Evolutionary conservation across 2,888 invertebrate genomes (phyloP).

Genomic region (Drosophila siamana): DNA sequence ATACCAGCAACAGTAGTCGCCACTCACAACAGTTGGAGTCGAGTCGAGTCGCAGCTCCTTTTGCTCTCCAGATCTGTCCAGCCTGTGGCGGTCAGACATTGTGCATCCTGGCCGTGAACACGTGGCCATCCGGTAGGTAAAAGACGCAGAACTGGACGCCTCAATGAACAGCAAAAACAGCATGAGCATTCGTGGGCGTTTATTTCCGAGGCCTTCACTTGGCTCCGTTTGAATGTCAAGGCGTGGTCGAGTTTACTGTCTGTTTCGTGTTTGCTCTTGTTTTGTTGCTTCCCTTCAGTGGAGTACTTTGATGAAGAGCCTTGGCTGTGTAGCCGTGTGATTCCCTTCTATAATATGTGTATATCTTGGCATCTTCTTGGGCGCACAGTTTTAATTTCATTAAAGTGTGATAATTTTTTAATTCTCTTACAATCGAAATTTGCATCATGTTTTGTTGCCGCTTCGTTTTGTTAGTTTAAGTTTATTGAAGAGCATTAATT

Average conservation of each 20-base stretch:
- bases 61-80: neutral
- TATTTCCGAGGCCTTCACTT: neutral
- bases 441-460: too few species aligned
- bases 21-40: conserved; percentile 11
- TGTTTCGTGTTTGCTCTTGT: conserved; percentile 25
- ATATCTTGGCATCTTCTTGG: too few species aligned
- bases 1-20: conserved; percentile 34
- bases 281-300: conserved; percentile 21
- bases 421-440: too few species aligned
- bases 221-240: conserved; percentile 42
- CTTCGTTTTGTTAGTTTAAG: too few species aligned
- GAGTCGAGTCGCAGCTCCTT: neutral
- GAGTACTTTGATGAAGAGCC: neutral
- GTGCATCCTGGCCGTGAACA: conserved; percentile 32
- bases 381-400: too few species aligned
- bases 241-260: conserved; percentile 31
- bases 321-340: too few species aligned
- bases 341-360: too few species aligned
- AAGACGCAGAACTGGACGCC: conserved; percentile 35
- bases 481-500: too few species aligned
- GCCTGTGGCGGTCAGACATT: conserved; percentile 15
- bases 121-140: conserved; percentile 40
- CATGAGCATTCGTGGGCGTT: conserved; percentile 33
- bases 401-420: neutral
- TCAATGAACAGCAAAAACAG: conserved; percentile 48